These are phyloP conservation scores for Chiridota heheva DNA, from an alignment of 35 echinoderm and acorn worm genomes.

Conservation along the genomic window DNA sequence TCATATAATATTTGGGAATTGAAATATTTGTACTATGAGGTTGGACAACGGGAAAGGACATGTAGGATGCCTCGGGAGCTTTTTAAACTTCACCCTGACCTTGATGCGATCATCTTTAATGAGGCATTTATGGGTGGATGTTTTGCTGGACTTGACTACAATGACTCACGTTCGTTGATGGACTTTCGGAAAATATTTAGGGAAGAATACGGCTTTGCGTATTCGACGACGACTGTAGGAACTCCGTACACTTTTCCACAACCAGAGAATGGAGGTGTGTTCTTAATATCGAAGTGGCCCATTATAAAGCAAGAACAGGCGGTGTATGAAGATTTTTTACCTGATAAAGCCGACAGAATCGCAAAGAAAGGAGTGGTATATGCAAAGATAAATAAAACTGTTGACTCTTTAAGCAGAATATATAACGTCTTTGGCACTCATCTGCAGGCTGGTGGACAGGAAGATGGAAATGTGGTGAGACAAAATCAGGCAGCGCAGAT, in stretches of 20 bases:
- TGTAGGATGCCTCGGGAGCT: slow-evolving; percentile 60
- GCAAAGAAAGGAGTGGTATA: slow-evolving; percentile 66
- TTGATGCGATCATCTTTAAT: slow-evolving; percentile 74
- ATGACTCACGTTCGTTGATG: not conserved
- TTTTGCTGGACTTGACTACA: slow-evolving; percentile 26
- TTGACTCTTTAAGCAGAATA: not conserved
- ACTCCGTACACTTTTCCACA: slow-evolving; percentile 8
- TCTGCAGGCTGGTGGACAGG: slow-evolving; percentile 44
- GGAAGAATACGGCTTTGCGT: slow-evolving; percentile 61
- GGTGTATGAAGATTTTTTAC: slow-evolving; percentile 54
- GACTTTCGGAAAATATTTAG: slow-evolving; percentile 47
- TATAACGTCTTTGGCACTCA: slow-evolving; percentile 78
- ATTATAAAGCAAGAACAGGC: slow-evolving; percentile 49
- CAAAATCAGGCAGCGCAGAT: slow-evolving; percentile 52
- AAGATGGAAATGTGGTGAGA: slow-evolving; percentile 16
- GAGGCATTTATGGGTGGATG: slow-evolving; percentile 81
- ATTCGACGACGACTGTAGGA: slow-evolving; percentile 65
- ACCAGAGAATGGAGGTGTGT: slow-evolving; percentile 49
- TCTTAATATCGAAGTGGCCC: slow-evolving; percentile 72
- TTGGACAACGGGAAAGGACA: slow-evolving; percentile 66
- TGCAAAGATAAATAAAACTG: slow-evolving; percentile 49
- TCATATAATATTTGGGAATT: slow-evolving; percentile 72
- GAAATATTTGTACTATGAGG: slow-evolving; percentile 57
- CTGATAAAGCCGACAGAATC: slow-evolving; percentile 42
- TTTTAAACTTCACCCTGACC: slow-evolving; percentile 41